Evolutionary conservation across 2,797 vertebrate species (phyloP).

Genomic region (Nothura maculosa): DNA sequence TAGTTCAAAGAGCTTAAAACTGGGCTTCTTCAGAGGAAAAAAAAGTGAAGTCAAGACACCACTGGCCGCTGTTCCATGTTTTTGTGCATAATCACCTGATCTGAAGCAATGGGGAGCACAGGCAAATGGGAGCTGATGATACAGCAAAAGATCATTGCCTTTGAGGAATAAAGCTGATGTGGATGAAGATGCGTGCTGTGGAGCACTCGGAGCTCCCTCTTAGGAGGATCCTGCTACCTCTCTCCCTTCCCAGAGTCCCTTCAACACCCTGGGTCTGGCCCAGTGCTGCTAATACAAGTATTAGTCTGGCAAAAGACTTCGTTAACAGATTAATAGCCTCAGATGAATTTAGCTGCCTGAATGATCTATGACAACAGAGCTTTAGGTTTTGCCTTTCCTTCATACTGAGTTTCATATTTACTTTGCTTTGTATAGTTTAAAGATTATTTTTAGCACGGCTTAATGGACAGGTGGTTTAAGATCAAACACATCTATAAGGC

Average conservation of each 20-base stretch:
- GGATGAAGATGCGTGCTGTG: conserved; percentile 43
- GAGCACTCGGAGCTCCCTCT: conserved; percentile 2
- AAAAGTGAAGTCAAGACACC: background rate
- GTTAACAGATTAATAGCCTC: background rate
- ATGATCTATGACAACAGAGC: background rate
- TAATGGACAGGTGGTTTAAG: background rate
- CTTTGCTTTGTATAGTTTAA: background rate
- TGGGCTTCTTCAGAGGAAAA: background rate
- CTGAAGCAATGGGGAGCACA: background rate
- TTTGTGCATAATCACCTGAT: background rate
- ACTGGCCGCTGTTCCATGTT: background rate
- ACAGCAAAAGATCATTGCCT: background rate
- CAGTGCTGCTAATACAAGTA: background rate
- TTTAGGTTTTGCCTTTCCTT: background rate
- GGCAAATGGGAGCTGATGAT: background rate
- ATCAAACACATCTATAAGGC: background rate
- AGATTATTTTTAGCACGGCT: background rate
- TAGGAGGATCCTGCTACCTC: background rate
- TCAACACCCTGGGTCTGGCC: background rate
- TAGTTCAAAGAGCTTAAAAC: background rate
- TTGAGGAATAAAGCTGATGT: conserved; percentile 63
- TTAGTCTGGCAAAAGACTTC: background rate
- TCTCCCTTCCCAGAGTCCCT: background rate
- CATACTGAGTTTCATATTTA: background rate
- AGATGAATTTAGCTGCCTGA: background rate